phyloP scores from a whole-genome alignment of 1,140 invertebrate genomes.

The Rhynchophorus ferrugineus region DNA sequence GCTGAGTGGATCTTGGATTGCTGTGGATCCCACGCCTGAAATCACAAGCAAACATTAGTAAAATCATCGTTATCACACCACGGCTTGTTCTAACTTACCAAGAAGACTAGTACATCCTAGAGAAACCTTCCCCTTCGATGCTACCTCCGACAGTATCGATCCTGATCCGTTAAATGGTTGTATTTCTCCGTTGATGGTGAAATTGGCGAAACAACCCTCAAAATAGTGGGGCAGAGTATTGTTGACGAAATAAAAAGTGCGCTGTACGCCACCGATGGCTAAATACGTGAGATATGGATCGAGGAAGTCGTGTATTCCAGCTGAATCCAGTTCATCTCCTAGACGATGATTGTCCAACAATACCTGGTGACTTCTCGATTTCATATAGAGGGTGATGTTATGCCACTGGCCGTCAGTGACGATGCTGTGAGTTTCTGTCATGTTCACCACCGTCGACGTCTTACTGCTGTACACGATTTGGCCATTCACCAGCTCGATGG shows the following conservation, averaged over 20 bases:
- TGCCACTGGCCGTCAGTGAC: conserved; percentile 81
- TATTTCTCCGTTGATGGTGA: conserved; percentile 80
- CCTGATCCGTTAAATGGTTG: conserved; percentile 84
- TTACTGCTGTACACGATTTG: conserved; percentile 68
- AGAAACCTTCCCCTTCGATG: conserved; percentile 60
- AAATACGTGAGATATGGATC: conserved; percentile 80
- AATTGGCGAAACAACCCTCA: conserved; percentile 83
- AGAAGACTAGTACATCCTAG: conserved; percentile 57
- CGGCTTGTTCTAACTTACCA: background rate
- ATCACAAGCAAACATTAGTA: background rate
- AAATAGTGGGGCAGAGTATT: conserved; percentile 53
- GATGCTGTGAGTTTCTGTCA: conserved; percentile 54
- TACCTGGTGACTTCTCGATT: conserved; percentile 61
- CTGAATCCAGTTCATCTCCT: conserved; percentile 76
- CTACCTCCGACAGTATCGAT: conserved; percentile 63
- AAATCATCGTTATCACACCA: background rate
- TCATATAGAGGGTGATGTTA: conserved; percentile 64
- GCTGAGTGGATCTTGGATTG: conserved; percentile 75
- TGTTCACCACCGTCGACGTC: conserved; percentile 69
- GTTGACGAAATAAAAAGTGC: conserved; percentile 48
- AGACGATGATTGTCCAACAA: conserved; percentile 60
- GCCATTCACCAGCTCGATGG: conserved; percentile 65
- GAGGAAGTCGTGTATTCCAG: conserved; percentile 81
- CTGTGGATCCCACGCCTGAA: conserved; percentile 63
- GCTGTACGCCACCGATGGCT: conserved; percentile 63